phyloP scores from a whole-genome alignment of 2,888 invertebrate species.

The Zootermopsis nevadensis region DNA sequence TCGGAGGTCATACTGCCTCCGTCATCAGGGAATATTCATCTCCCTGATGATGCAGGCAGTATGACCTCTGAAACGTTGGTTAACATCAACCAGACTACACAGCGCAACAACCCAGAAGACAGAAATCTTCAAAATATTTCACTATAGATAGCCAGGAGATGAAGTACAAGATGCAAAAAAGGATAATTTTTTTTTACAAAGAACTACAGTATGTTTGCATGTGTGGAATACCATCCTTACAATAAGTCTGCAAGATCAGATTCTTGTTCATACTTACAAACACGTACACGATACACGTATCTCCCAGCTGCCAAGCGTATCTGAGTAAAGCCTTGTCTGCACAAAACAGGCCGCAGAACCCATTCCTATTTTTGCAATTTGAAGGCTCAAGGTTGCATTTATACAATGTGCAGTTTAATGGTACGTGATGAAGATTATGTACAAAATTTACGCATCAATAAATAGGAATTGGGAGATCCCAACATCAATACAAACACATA shows the following conservation, averaged over 20 bases:
- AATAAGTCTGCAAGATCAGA: conserved; percentile 45
- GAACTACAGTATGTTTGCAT: conserved; percentile 36
- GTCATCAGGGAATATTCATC: too few relatives aligned
- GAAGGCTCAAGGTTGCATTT: not conserved
- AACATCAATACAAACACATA: not conserved
- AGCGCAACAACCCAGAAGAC: too few relatives aligned
- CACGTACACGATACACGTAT: not conserved
- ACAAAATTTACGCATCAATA: not conserved
- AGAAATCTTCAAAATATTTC: not conserved
- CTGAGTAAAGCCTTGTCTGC: not conserved
- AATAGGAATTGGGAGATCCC: not conserved
- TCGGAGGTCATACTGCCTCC: too few relatives aligned
- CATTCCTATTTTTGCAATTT: too few relatives aligned
- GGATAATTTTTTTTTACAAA: conserved; percentile 52
- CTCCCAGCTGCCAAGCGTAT: not conserved
- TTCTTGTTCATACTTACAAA: conserved; percentile 30
- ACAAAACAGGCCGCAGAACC: too few relatives aligned
- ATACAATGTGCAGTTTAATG: not conserved
- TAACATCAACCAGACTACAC: too few relatives aligned
- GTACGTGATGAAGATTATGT: not conserved
- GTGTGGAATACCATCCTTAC: conserved; percentile 10
- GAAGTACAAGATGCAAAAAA: conserved; percentile 45
- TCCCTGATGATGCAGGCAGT: too few relatives aligned
- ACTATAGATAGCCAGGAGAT: not conserved
- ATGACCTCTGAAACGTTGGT: too few relatives aligned